Evolutionary conservation across 2,888 invertebrate species (phyloP), one percentile per base, ranked within the genome.

Genomic region (Copidosoma aretas): DNA sequence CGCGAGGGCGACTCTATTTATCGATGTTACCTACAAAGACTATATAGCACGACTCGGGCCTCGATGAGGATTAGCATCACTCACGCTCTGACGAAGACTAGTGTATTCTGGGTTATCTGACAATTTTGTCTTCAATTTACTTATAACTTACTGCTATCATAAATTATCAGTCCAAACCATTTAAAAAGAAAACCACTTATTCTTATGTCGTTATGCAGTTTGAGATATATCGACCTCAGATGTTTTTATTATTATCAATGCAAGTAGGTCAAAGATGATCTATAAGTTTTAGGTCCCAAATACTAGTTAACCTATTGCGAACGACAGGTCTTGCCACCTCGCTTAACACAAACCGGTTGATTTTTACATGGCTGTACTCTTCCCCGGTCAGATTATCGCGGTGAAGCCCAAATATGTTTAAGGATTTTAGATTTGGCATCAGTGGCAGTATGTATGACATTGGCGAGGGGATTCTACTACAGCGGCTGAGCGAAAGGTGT

Each of bases 301-400:
- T 92, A 25, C 94, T 94, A 0, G 95, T 95, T 75, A 95, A 88
- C 72, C 92, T 86, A 1, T 91, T 87, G 0, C 96, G 96, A 0
- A 95, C 94, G 0, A 97, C 96, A 0, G 97, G 97, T 17, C 94
- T 86, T 0, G 95, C 95, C 17, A 97, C 91, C 0, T 93, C 93
- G 77, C 95, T 95, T 81, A 91, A 92, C 71, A 89, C 88, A 77
- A 89, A 91, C 80, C 90, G 89, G 83, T 93, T 94, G 58, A 93
- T 87, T n/a, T n/a, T n/a, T n/a, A 92, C 88, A 68, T 84, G 83
- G 1, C 88, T 85, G 76, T 91, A 86, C 68, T 84, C 86, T 19
- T 86, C 84, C 1, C 85, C 79, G 0, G 88, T 78, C 0, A 85
- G 84, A 0, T 84, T 80, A 0, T 88, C 85, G 46, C 89, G 89